Evolutionary conservation across 2,888 invertebrate species (phyloP), one percentile per base, ranked within the genome.

Genomic region (Cataglyphis albicans): DNA sequence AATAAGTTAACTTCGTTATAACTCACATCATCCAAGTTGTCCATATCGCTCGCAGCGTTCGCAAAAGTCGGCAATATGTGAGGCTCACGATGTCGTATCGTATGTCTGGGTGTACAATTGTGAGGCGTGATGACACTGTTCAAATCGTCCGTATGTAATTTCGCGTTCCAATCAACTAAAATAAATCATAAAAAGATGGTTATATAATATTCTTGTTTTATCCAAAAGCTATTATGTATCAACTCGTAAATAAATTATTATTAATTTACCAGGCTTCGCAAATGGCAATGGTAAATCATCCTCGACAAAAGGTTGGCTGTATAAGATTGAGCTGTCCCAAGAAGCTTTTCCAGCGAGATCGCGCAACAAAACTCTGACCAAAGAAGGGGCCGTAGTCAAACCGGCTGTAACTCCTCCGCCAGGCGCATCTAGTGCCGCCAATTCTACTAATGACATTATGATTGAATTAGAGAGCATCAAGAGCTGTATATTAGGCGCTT

Each of bases 281-380:
- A 90, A 87, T 48, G 91, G 84, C 25, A 90, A 15, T 21, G 92
- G 87, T 48, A 88, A 35, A 57, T 93, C 92, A 1, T 92, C 92
- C 44, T 93, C 93, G 4, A 82, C 59, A 12, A 85, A 91, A 0
- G 98, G 97, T 91, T 97, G 97, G 93, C 97, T 97, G 95, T 98
- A 98, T 0, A 99, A 95, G 83, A 98, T 97, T 0, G 98, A 98
- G 57, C 98, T 98, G 95, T 99, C 99, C 99, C 99, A 99, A 91
- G 98, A 98, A 72, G 98, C 98, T 95, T 99, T 99, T 70, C 99
- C 99, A 44, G 98, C 97, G 80, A 99, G 96, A 95, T 99, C 99
- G 10, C 99, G 96, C 84, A 99, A 95, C 18, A 99, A 95, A 32
- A 99, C 97, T 52, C 99, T 96, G 80, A 98, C 98, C 83, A 93